phyloP scores from a whole-genome alignment of 2,888 invertebrate genomes.

The Drosophila cognata region DNA sequence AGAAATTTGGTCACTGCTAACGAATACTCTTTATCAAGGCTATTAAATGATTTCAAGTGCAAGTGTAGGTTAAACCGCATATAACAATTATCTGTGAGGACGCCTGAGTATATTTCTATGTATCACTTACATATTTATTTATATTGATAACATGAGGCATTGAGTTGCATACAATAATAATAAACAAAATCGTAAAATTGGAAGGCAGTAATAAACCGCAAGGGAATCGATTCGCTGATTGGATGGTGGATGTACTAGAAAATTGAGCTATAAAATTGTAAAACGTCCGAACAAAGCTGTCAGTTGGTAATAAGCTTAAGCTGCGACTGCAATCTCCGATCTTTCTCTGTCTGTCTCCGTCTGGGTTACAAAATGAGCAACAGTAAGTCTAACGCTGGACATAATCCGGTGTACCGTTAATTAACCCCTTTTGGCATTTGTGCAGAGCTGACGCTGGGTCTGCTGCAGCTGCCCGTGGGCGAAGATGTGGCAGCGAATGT shows the following conservation, averaged over 20 bases:
- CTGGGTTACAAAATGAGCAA: constrained; percentile 32
- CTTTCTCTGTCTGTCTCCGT: not conserved
- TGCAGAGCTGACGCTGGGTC: constrained; percentile 74
- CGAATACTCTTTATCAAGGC: not conserved
- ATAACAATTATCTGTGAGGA: not conserved
- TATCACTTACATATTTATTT: not conserved
- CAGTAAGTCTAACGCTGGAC: constrained; percentile 34
- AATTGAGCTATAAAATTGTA: constrained; percentile 46
- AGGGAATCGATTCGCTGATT: constrained; percentile 24
- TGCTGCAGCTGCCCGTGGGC: constrained; percentile 78
- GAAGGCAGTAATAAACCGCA: constrained; percentile 20
- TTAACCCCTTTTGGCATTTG: constrained; percentile 29
- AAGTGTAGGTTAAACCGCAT: not conserved
- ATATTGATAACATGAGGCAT: constrained; percentile 1
- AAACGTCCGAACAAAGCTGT: not conserved
- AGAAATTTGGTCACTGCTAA: not conserved
- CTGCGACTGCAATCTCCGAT: not conserved
- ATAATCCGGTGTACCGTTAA: constrained; percentile 40
- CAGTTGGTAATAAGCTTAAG: constrained; percentile 25
- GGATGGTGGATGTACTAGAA: constrained; percentile 24
- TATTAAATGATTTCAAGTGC: not conserved
- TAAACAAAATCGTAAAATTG: constrained; percentile 5
- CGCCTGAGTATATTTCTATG: not conserved
- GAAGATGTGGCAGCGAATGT: constrained; percentile 70
- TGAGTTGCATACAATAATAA: constrained; percentile 6